Conservation (phyloP, 1,140 invertebrate species). For the Nebria ingens region DNA sequence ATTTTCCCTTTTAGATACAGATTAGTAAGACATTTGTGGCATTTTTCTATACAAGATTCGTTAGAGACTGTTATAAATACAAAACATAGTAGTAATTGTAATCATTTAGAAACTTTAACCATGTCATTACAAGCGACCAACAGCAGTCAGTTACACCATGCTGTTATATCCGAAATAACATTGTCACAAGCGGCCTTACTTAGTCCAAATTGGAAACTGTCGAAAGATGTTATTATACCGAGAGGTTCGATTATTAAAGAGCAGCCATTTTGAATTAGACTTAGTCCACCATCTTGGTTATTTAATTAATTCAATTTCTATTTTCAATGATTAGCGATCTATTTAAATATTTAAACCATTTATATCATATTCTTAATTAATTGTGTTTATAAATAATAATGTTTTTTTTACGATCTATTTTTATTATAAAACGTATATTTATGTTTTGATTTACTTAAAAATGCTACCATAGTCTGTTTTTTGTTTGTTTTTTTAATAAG, state of each 20-base stretch:
- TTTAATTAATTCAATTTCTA: no score
- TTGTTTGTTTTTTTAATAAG: no score
- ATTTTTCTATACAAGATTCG: slow-evolving; percentile 57
- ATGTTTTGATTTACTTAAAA: no score
- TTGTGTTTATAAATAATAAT: no score
- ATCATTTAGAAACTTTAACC: slow-evolving; percentile 42
- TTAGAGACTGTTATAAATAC: slow-evolving; percentile 46
- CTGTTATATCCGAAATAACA: slow-evolving; percentile 46
- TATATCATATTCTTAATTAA: not conserved
- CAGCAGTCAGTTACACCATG: slow-evolving; percentile 50
- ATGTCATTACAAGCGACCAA: slow-evolving; percentile 54
- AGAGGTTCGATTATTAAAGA: no score
- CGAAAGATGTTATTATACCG: slow-evolving; percentile 30
- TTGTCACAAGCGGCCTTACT: slow-evolving; percentile 45
- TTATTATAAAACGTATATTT: no score
- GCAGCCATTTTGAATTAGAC: no score
- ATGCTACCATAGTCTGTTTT: no score
- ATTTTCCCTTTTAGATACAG: slow-evolving; percentile 47
- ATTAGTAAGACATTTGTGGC: slow-evolving; percentile 55
- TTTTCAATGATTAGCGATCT: no score
- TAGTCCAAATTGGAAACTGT: slow-evolving; percentile 42
- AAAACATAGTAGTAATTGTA: slow-evolving; percentile 38
- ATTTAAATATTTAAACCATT: not conserved
- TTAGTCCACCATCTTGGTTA: no score
- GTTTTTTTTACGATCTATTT: no score